These are phyloP conservation scores for Lagorchestes hirsutus DNA, from an alignment of 2,797 vertebrate species.

Conservation along the genomic window DNA sequence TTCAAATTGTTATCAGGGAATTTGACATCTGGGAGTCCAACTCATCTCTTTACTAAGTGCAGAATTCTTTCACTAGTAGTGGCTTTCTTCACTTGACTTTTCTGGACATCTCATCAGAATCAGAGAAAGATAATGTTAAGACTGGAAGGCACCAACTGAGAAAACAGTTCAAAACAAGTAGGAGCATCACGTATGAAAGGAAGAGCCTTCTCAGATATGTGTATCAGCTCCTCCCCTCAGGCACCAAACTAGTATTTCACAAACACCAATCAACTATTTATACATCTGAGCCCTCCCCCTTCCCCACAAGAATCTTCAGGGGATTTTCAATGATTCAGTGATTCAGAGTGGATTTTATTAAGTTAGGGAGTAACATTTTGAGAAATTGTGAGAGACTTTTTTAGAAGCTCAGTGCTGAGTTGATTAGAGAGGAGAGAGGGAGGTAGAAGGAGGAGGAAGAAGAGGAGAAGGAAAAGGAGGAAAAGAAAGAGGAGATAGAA, in stretches of 20 bases:
- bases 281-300: not conserved
- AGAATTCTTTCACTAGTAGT: not conserved
- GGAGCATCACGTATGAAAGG: not conserved
- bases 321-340: not conserved
- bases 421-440: too few relatives aligned
- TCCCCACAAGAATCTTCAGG: not conserved
- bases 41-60: not conserved
- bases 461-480: too few relatives aligned
- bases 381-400: too few relatives aligned
- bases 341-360: not conserved
- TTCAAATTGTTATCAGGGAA: not conserved
- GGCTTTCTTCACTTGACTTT: not conserved
- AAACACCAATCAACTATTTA: not conserved
- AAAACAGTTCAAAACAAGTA: not conserved
- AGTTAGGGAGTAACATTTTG: not conserved
- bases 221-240: not conserved
- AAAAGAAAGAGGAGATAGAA: too few relatives aligned
- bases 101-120: not conserved
- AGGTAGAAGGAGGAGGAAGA: too few relatives aligned
- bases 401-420: too few relatives aligned
- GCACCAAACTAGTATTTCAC: not conserved
- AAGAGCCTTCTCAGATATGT: not conserved
- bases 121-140: not conserved
- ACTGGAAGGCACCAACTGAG: not conserved
- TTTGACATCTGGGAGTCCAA: not conserved